phyloP scores from a whole-genome alignment of 35 echinoderm and acorn worm genomes.

The Heliocidaris erythrogramma region DNA sequence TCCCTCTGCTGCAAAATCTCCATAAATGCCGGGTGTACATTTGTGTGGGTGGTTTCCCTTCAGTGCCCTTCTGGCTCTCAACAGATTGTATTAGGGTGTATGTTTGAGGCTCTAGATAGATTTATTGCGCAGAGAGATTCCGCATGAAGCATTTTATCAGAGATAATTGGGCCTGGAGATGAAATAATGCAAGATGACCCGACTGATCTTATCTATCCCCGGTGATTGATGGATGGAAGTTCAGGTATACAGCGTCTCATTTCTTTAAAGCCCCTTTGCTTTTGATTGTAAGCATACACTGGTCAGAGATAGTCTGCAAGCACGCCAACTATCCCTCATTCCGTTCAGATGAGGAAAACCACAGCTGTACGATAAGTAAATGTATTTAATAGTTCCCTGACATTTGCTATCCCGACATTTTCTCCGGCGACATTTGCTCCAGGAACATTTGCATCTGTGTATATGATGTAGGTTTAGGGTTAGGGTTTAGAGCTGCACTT shows the following conservation, averaged over 20 bases:
- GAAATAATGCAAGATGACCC: neutral
- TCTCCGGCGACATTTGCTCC: too few relatives aligned
- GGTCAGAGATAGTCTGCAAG: neutral
- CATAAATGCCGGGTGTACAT: neutral
- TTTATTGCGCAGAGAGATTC: neutral
- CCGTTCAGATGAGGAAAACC: neutral
- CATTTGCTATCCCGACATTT: too few relatives aligned
- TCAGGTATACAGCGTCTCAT: neutral
- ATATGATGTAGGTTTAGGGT: too few relatives aligned
- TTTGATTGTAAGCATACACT: neutral
- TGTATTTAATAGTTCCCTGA: too few relatives aligned
- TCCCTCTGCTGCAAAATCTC: neutral
- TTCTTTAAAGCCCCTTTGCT: neutral
- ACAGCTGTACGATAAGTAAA: too few relatives aligned
- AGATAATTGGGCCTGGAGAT: constrained; percentile 10
- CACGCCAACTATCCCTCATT: neutral
- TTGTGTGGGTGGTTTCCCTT: neutral
- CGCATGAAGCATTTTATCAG: neutral
- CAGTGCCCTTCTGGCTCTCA: too few relatives aligned
- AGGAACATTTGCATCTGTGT: too few relatives aligned
- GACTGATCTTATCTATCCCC: neutral
- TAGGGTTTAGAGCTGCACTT: too few relatives aligned
- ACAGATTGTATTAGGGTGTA: neutral
- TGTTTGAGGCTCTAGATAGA: neutral
- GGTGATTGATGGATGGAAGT: neutral